These are phyloP conservation scores for Albula glossodonta DNA, from an alignment of 2,113 vertebrate species.

Conservation along the genomic window DNA sequence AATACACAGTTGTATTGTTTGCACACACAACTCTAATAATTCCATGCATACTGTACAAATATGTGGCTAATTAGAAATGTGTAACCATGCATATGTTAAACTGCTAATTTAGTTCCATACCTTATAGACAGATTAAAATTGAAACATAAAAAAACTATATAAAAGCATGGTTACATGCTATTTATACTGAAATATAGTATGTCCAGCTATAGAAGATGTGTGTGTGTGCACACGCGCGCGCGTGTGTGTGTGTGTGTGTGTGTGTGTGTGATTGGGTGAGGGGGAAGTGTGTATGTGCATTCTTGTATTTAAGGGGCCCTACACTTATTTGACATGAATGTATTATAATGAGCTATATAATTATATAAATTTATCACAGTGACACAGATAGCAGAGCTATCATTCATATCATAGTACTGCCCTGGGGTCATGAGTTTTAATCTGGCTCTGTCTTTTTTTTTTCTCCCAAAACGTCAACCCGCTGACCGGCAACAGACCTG, in stretches of 20 bases:
- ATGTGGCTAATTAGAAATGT: neutral
- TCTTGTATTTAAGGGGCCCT: neutral
- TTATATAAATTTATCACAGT: neutral
- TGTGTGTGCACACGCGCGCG: no score
- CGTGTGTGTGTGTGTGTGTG: no score
- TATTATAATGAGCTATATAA: neutral
- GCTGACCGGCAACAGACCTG: neutral
- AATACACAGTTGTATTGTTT: constrained; percentile 46
- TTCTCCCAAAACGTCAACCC: neutral
- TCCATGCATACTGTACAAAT: neutral
- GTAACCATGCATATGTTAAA: no score
- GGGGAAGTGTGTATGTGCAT: no score
- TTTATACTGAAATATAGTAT: no score
- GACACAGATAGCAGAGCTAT: neutral
- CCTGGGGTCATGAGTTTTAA: neutral
- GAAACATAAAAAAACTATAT: no score
- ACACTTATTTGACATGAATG: neutral
- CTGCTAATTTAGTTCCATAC: no score
- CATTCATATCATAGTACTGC: neutral
- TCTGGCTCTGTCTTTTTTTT: neutral
- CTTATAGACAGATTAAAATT: no score
- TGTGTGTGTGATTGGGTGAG: no score
- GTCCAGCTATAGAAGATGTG: no score
- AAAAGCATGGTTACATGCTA: no score
- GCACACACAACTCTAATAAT: constrained; percentile 42